phyloP scores from a whole-genome alignment of 2,888 invertebrate genomes.

The Macrosiphum euphorbiae region DNA sequence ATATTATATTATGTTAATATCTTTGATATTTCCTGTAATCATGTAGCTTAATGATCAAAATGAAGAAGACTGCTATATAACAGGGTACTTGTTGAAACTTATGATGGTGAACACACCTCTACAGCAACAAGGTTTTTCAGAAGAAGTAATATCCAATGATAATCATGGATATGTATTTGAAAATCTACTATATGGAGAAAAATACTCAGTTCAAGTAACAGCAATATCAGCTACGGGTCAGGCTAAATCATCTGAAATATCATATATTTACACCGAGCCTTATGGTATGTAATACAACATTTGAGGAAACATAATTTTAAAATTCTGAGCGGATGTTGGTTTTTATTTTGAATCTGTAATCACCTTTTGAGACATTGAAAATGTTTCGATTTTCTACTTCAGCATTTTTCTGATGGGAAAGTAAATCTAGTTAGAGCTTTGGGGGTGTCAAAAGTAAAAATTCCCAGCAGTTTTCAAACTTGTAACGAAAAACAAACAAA shows the following conservation, averaged over 20 bases:
- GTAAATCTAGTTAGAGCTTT: too few relatives aligned
- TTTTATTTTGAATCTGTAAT: too few relatives aligned
- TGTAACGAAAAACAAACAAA: too few relatives aligned
- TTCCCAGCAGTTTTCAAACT: too few relatives aligned
- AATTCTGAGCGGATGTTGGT: too few relatives aligned
- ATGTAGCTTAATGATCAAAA: not conserved
- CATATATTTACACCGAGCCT: not conserved
- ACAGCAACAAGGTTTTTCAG: not conserved
- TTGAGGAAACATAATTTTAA: not conserved
- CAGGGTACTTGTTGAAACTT: not conserved
- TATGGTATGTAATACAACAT: not conserved
- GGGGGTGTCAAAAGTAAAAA: too few relatives aligned
- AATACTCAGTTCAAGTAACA: not conserved
- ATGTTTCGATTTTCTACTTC: too few relatives aligned
- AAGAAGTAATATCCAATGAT: not conserved
- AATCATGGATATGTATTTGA: not conserved
- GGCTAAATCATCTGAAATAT: not conserved
- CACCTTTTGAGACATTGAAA: too few relatives aligned
- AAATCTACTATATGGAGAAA: conserved; percentile 1
- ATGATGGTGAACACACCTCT: not conserved
- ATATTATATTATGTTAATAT: too few relatives aligned
- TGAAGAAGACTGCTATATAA: conserved; percentile 31
- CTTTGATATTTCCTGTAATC: not conserved
- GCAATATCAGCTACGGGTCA: not conserved
- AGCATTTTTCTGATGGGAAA: too few relatives aligned